Evolutionary conservation across 2,797 vertebrate genomes (phyloP).

Genomic region (Rhinoraja longicauda): DNA sequence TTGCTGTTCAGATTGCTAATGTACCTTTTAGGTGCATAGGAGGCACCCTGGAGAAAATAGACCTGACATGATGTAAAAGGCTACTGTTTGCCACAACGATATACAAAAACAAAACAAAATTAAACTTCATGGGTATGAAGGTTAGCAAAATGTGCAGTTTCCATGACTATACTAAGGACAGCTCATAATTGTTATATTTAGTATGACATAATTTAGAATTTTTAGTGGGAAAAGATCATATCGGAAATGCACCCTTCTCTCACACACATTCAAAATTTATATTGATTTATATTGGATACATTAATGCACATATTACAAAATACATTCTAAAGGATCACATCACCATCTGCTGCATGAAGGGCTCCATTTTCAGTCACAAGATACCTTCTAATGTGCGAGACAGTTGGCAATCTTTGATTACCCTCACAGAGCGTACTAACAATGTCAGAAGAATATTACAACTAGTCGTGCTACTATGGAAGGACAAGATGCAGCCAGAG

Average conservation of each 20-base stretch:
- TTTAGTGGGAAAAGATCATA: constrained; percentile 22
- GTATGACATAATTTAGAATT: neutral
- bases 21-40: neutral
- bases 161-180: neutral
- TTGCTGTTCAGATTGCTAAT: neutral
- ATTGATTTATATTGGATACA: constrained; percentile 25
- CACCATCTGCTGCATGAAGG: constrained; percentile 25
- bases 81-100: neutral
- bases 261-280: neutral
- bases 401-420: constrained; percentile 35
- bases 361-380: constrained; percentile 33
- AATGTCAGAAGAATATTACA: constrained; percentile 31
- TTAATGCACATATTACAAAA: constrained; percentile 35
- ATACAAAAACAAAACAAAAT: neutral
- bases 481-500: neutral
- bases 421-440: neutral
- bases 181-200: neutral
- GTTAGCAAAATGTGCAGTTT: constrained; percentile 8
- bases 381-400: constrained; percentile 30
- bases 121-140: neutral
- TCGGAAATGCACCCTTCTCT: neutral
- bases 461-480: neutral
- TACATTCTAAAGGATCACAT: constrained; percentile 34
- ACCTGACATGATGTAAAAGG: neutral
- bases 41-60: neutral